Conservation (phyloP, 2,797 vertebrate species). For the Cyclura pinguis region DNA sequence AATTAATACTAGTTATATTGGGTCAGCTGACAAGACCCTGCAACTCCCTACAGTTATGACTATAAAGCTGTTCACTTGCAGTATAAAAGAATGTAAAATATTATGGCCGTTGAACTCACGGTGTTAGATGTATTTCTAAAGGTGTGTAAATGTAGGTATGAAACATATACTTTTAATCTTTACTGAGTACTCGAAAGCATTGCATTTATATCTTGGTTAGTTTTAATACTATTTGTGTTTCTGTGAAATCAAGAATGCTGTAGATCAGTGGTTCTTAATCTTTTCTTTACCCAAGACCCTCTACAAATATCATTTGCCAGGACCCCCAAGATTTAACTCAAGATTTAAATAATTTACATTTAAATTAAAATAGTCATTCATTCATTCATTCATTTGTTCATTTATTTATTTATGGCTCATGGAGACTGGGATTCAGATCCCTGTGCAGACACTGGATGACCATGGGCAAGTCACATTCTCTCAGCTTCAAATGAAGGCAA, state of each 20-base stretch:
- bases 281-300: too few species aligned
- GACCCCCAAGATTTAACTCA: too few species aligned
- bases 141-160: conserved; percentile 10
- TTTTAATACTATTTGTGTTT: background rate
- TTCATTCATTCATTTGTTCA: too few species aligned
- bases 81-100: background rate
- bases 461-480: too few species aligned
- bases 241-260: background rate
- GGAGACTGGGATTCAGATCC: too few species aligned
- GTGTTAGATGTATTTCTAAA: conserved; percentile 22
- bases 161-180: conserved; percentile 24
- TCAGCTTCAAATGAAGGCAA: too few species aligned
- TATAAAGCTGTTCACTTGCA: conserved; percentile 9
- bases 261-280: too few species aligned
- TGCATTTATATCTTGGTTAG: background rate
- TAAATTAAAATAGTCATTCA: too few species aligned
- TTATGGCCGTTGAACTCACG: background rate
- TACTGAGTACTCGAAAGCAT: conserved; percentile 20
- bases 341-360: too few species aligned
- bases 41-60: background rate
- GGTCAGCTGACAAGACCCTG: background rate
- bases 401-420: too few species aligned
- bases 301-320: too few species aligned
- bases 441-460: too few species aligned
- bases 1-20: background rate